Evolutionary conservation across 2,888 invertebrate genomes (phyloP), one percentile per base, ranked within the genome.

Genomic region (Acholoe squamosa): DNA sequence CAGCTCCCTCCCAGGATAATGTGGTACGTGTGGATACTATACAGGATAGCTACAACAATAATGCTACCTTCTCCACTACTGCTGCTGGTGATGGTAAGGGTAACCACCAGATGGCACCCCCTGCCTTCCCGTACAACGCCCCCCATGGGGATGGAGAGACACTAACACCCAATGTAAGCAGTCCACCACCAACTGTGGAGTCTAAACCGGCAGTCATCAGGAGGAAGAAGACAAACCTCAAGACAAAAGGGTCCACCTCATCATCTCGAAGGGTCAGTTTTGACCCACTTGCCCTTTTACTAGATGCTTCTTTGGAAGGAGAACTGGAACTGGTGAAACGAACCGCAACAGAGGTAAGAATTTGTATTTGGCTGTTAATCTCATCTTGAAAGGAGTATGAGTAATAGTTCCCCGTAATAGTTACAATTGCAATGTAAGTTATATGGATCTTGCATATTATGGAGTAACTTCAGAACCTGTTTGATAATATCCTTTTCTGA

Each of bases 291-390:
- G 99, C 99, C 0, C 96, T 99, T 89, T 97, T 99, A 88, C 96
- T 99, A 94, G 99, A 99, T 96, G 99, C 99, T 84, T 99, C 99
- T 94, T 97, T 99, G 93, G 99, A 99, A 96, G 99, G 99, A 76
- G 99, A 99, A 96, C 96, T 99, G 95, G 99, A 99, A 95, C 97
- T 99, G 93, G 99, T 99, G 67, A 98, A 98, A 96, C 98, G 98
- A 96, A 99, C 99, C 88, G 99, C 99, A 91, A 97, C 97, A 95
- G 96, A 96, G 95, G 96, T 96, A 94, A 93, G 94, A n/a, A n/a
- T n/a, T n/a, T n/a, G n/a, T n/a, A n/a, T n/a, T n/a, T n/a, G n/a
- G n/a, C n/a, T n/a, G n/a, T n/a, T n/a, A n/a, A n/a, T n/a, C n/a
- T n/a, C n/a, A n/a, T n/a, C n/a, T n/a, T n/a, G n/a, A n/a, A n/a